Evolutionary conservation across 1,140 invertebrate species (phyloP), one percentile per base, ranked within the genome.

Genomic region (Drosophila nebulosa): DNA sequence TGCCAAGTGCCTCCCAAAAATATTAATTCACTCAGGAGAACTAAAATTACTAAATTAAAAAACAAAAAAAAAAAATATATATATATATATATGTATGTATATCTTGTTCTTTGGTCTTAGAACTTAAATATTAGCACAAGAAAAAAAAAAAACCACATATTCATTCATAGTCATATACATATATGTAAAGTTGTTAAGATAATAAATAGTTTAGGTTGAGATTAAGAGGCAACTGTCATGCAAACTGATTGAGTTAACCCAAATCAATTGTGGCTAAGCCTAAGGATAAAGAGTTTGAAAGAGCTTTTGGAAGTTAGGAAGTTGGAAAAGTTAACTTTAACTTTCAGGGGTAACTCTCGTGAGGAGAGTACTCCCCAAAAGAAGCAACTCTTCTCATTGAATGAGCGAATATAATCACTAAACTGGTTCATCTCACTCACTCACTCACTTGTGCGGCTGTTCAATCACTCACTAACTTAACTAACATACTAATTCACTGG

Each of bases 101-200:
- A 53, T 68, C 52, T 69, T 86, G 77, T 86, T 86, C 78, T 86
- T 86, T 86, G 78, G 80, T 86, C 78, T 80, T 86, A 86, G 78
- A 81, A 86, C 74, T 86, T 86, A 86, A 78, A 86, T 69, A 59
- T 78, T 68, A 67, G 39, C 53, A 74, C 70, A 86, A 85, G 84
- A 79, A 73, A 73, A 70, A 62, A 55, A 69, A 51, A 10, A 4
- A 68, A n/a, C n/a, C 46, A 66, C 51, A 42, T 64, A 27, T n/a
- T 6, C 14, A 10, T 32, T 16, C 6, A 58, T 30, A 39, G n/a
- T n/a, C 53, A 64, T 55, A 59, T 9, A 64, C 24, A 51, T 63
- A 59, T 69, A 51, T 55, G 58, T 57, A 60, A 74, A 42, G 62
- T 26, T 42, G 56, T 46, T 27, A 32, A 6, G 18, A 16, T 39